Evolutionary conservation across 2,888 invertebrate species (phyloP).

Genomic region (Horisme vitalbata): DNA sequence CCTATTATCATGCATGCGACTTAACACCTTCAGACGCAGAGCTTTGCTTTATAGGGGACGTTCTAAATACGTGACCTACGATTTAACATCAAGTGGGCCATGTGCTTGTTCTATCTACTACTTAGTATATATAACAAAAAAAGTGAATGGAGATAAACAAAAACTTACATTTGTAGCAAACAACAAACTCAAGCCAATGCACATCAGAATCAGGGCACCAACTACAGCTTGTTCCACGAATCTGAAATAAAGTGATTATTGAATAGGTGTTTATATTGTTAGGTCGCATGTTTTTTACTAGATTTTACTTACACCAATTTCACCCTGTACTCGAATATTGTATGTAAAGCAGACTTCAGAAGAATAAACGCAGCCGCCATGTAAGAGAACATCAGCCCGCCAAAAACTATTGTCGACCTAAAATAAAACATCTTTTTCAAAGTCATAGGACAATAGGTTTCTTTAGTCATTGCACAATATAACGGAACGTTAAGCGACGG

Average conservation of each 20-base stretch:
- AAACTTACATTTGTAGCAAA: slow-evolving; percentile 60
- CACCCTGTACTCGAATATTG: slow-evolving; percentile 71
- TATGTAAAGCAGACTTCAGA: slow-evolving; percentile 66
- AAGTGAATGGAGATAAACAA: not conserved
- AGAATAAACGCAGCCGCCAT: slow-evolving; percentile 57
- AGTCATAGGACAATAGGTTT: not conserved
- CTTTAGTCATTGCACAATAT: no score
- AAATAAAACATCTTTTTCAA: slow-evolving; percentile 2
- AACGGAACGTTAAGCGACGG: no score
- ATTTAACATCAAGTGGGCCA: no score
- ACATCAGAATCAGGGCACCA: slow-evolving; percentile 49
- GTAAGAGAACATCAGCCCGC: slow-evolving; percentile 64
- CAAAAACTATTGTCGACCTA: slow-evolving; percentile 62
- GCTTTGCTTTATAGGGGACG: no score
- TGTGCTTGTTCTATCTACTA: no score
- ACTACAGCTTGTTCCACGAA: slow-evolving; percentile 64
- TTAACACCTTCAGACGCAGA: no score
- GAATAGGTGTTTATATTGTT: no score
- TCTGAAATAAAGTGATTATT: slow-evolving; percentile 43
- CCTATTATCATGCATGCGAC: no score
- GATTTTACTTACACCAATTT: slow-evolving; percentile 65
- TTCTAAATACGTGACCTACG: no score
- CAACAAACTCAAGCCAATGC: slow-evolving; percentile 57
- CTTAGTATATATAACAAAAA: no score
- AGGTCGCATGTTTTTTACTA: slow-evolving; percentile 2